Evolutionary conservation across 2,797 vertebrate species (phyloP), one percentile per base, ranked within the genome.

Genomic region (Cygnus olor): DNA sequence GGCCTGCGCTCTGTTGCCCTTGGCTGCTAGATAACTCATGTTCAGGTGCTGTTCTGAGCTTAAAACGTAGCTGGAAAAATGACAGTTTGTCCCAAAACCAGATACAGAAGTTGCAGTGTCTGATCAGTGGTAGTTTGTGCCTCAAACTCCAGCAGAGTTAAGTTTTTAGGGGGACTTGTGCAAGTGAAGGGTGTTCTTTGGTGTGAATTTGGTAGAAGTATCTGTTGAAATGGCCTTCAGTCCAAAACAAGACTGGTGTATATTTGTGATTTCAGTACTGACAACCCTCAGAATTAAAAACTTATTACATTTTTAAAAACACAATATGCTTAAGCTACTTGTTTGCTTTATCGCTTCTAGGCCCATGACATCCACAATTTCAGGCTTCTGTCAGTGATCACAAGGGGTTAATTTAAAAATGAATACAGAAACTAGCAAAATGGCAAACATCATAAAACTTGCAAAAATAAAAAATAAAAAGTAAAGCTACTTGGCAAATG

Each of bases 1-100:
- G 81, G 51, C 81, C 47, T 34, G 9, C 1, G 21, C 60, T 40
- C 69, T 40, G 21, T 14, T 78, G 89, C 27, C 82, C 58, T 72
- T 72, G 34, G 18, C 22, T 58, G 45, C 21, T 28, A 7, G 10
- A 5, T 40, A 58, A 32, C 15, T 53, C 8, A 0, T 0, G 2
- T 54, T 65, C 47, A 49, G 74, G 30, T 74, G 15, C 14, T 36
- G 44, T 47, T 47, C 38, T 40, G 20, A 2, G 0, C 51, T 70
- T 60, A 25, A 36, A 18, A 21, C 44, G 28, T 15, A 6, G 6
- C 25, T 22, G n/a, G 64, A 11, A 30, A 64, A 72, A 27, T 10
- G 38, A 24, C 53, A 54, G 19, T 3, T 1, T 42, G 20, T 34
- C 11, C 13, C 47, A 71, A 69, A 57, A 2, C 4, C 6, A 1